A percentile compares a stretch with the other conserved stretches of the same genome.
Conservation (phyloP, 2,113 vertebrate genomes). For the Melanotaenia duboulayi region DNA sequence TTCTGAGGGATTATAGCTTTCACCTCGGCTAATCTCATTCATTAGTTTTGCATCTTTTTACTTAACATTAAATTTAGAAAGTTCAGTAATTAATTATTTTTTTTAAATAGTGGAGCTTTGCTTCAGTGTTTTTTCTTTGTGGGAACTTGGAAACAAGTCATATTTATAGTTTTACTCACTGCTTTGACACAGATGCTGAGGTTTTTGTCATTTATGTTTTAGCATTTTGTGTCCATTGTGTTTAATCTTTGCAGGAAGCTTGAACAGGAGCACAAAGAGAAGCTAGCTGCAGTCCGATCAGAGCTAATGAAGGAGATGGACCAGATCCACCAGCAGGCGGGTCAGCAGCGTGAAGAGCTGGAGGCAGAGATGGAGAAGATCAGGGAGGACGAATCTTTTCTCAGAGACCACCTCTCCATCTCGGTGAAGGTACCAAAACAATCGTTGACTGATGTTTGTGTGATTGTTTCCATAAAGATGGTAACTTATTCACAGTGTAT, state of each 20-base stretch:
- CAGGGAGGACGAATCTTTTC: constrained; percentile 88
- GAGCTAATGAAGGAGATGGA: constrained; percentile 90
- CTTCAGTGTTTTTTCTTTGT: background rate
- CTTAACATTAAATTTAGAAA: background rate
- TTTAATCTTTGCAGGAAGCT: constrained; percentile 84
- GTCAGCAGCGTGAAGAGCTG: constrained; percentile 86
- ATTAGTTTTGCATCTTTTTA: background rate
- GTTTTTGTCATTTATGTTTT: background rate
- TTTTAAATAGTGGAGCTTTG: background rate
- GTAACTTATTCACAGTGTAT: no score
- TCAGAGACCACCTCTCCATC: constrained; percentile 89
- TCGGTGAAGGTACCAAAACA: constrained; percentile 87
- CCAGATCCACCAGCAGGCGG: constrained; percentile 89
- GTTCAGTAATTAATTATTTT: background rate
- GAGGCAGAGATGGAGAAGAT: constrained; percentile 89
- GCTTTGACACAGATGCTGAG: background rate
- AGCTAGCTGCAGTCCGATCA: constrained; percentile 77
- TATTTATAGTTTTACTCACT: background rate
- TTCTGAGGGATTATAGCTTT: background rate
- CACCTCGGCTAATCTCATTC: background rate
- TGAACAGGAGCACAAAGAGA: constrained; percentile 92
- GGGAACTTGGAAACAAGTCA: background rate
- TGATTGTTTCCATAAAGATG: background rate
- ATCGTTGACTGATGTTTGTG: background rate
- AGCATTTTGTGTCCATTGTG: background rate